Evolutionary conservation across 2,797 vertebrate species (phyloP).

Genomic region (Mus spretus): DNA sequence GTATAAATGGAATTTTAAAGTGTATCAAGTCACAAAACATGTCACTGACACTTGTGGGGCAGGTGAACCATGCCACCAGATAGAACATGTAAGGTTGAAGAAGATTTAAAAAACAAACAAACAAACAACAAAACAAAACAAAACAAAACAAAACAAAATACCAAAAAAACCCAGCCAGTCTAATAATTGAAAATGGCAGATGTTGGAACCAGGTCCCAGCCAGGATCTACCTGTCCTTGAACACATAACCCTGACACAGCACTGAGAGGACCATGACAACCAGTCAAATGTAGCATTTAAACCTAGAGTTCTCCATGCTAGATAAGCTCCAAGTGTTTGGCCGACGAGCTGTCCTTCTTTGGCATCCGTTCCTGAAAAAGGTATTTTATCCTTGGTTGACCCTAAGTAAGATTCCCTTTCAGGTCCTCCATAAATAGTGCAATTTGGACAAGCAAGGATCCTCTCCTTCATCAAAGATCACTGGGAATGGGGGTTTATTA

Average conservation of each 20-base stretch:
- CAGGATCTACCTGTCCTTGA: neutral
- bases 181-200: neutral
- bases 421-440: neutral
- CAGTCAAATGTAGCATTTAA: neutral
- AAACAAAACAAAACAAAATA: too few species aligned
- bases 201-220: neutral
- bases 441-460: neutral
- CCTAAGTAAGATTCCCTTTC: neutral
- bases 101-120: neutral
- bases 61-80: neutral
- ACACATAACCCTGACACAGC: neutral
- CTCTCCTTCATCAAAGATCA: neutral
- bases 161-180: neutral
- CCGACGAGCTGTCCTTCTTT: too few species aligned
- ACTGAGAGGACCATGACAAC: neutral
- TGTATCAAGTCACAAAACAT: neutral
- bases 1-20: neutral
- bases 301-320: neutral
- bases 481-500: neutral
- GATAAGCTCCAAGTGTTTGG: neutral
- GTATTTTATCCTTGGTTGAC: neutral
- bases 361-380: neutral
- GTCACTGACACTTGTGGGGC: neutral
- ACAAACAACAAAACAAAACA: too few species aligned
- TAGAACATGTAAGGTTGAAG: neutral